These are phyloP conservation scores for Xylota sylvarum DNA, from an alignment of 2,888 invertebrate genomes.

Conservation along the genomic window DNA sequence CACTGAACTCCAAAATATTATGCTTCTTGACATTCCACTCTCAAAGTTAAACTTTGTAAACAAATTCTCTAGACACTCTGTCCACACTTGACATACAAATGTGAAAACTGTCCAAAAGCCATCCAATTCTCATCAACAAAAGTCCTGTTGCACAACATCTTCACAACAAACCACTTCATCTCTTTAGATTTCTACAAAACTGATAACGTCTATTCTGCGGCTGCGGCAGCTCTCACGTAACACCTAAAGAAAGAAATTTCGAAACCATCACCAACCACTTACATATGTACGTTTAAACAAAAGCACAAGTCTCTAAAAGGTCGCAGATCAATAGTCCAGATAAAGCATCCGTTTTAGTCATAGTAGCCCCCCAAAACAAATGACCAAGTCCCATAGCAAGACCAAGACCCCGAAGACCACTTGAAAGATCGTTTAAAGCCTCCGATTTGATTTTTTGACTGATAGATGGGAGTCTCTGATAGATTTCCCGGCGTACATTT, in stretches of 20 bases:
- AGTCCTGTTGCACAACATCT: constrained; percentile 43
- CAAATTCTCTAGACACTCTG: constrained; percentile 18
- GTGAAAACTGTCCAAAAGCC: constrained; percentile 18
- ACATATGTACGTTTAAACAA: constrained; percentile 45
- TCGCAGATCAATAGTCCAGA: constrained; percentile 50
- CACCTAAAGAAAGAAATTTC: constrained; percentile 1
- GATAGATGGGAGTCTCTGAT: constrained; percentile 66
- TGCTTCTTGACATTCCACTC: background rate
- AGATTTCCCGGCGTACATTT: constrained; percentile 56
- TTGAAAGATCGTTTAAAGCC: constrained; percentile 62
- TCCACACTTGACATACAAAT: constrained; percentile 61
- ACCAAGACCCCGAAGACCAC: constrained; percentile 41
- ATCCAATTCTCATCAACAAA: constrained; percentile 26
- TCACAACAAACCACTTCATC: constrained; percentile 19
- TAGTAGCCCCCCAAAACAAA: constrained; percentile 40
- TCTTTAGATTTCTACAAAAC: constrained; percentile 38
- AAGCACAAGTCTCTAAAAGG: constrained; percentile 28
- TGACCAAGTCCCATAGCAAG: constrained; percentile 43
- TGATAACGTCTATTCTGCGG: constrained; percentile 56
- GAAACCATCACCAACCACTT: constrained; percentile 44
- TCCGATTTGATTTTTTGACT: constrained; percentile 71
- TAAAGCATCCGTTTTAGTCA: constrained; percentile 49
- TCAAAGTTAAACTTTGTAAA: background rate
- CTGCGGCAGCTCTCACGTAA: constrained; percentile 30
- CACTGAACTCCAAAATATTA: background rate